Base-by-base conservation (phyloP, 2,888 invertebrate genomes). In the Eupithecia subumbrata region DNA sequence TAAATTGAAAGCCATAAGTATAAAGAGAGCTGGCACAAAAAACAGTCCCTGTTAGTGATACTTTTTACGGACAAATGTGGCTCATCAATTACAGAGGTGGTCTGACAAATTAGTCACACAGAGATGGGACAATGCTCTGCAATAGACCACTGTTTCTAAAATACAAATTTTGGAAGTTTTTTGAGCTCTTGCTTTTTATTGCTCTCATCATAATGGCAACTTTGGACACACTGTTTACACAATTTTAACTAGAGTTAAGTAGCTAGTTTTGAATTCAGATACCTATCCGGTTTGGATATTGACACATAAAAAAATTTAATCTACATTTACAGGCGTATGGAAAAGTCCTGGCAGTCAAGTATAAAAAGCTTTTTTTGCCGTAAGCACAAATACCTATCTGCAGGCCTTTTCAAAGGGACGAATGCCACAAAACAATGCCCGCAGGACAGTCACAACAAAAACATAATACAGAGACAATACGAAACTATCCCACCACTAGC, bases 41-140 rank as follows among this genome's bases (percentile, higher is more conserved):
- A 72, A 67, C 67, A n/a, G 18, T 56, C 40, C 66, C 71, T n/a
- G 63, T 5, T 37, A 40, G 43, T 5, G 60, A 52, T 66, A 72
- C 48, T 72, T 72, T 71, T 67, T 52, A 76, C 71, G 56, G 67
- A 76, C 60, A 72, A 72, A 74, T 68, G 72, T 74, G 48, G 60
- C 5, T 52, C 73, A 78, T 80, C 76, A 72, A 73, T 82, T 74
- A 73, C 18, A 12, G 25, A 66, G 22, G 66, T n/a, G 48, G n/a
- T 30, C 77, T 74, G 72, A 48, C 43, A 72, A 71, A 67, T 67
- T 40, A 67, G 40, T 40, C 40, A 22, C 1, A n/a, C 22, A 67
- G 67, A 67, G 67, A 18, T 48, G 43, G 69, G 18, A 16, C 37
- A 60, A 71, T 60, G 16, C 34, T 11, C n/a, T n/a, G 66, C 40